Base-by-base conservation (phyloP, 2,113 vertebrate species). In the Naja naja region DNA sequence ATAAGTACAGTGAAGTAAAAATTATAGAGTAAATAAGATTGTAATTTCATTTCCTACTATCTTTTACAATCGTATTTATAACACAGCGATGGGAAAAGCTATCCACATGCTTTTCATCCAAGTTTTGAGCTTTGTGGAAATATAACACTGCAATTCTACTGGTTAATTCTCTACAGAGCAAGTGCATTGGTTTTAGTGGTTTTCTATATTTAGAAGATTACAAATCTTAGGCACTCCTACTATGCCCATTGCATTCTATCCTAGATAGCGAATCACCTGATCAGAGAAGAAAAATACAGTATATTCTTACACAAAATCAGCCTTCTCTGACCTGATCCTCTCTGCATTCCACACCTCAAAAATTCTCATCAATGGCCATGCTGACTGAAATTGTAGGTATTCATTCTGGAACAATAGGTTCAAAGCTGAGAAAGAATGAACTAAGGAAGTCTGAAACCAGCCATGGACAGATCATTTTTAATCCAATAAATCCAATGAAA, bases 41-140 rank as follows among this genome's bases (percentile, higher is more conserved):
- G 23, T 22, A 20, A 86, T 53, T 54, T 56, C 5, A 20, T 22
- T 91, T 87, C 25, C 54, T 34, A 54, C n/a, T 22, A 9, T 45
- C 7, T 23, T 56, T 47, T 87, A 56, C 6, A 85, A 52, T 55
- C 10, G 39, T 39, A 39, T 43, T 25, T 81, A 18, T 22, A 81
- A 54, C 22, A 52, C 20, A 90, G 5, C 54, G 5, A 27, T 81
- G n/a, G n/a, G 22, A 39, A 91, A 11, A 85, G 22, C 49, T 85
- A 39, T 4, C 30, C 3, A 12, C 30, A 23, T 53, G 34, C 12
- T 60, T 52, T 60, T 60, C 20, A 6, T 64, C 23, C n/a, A 45
- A n/a, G n/a, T n/a, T n/a, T n/a, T 5, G 56, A 74, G n/a, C 93
- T 9, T 52, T 92, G 87, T 87, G 91, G 90, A 93, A 34, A 27